Conservation (phyloP, 2,113 vertebrate genomes). For the Daboia siamensis region DNA sequence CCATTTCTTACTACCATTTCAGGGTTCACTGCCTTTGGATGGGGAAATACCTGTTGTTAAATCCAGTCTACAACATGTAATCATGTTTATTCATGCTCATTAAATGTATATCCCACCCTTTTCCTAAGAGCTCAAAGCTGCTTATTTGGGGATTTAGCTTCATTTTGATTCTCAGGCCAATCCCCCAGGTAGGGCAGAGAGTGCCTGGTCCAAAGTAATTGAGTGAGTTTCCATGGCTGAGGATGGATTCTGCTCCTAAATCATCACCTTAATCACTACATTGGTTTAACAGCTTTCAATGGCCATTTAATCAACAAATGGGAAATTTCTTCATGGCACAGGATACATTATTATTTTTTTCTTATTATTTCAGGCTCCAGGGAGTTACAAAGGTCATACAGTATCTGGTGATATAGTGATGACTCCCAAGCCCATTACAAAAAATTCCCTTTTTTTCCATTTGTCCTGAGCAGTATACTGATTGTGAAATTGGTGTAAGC, state of each 20-base stretch:
- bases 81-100: neutral
- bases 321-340: neutral
- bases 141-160: neutral
- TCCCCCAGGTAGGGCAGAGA: neutral
- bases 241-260: neutral
- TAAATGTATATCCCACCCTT: neutral
- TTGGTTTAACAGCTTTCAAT: neutral
- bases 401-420: neutral
- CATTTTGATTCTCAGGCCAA: neutral
- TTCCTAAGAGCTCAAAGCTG: neutral
- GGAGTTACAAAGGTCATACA: neutral
- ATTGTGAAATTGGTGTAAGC: neutral
- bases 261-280: neutral
- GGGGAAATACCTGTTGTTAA: neutral
- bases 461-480: neutral
- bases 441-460: neutral
- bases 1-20: neutral
- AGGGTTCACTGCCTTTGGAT: neutral
- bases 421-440: neutral
- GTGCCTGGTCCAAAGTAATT: neutral
- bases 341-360: neutral
- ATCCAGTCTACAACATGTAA: neutral
- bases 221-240: neutral
- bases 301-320: neutral
- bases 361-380: neutral